Percentiles rank a stretch among this genome's conserved stretches.
Evolutionary conservation across 2,797 vertebrate species (phyloP).

Genomic region (Scarus forsteni): DNA sequence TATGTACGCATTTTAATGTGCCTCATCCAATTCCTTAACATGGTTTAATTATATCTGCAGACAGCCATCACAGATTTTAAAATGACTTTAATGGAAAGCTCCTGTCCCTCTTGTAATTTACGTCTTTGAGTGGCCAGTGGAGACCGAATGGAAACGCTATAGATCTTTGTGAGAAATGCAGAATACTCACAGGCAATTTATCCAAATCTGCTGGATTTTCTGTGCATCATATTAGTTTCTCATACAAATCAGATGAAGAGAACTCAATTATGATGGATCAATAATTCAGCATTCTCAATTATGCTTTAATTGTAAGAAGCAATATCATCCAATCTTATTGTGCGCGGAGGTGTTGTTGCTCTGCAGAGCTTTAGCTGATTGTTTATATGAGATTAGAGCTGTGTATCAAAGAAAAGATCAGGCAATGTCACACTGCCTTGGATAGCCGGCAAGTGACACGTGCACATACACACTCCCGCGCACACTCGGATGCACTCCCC

Average conservation of each 20-base stretch:
- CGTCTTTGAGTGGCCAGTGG: constrained; percentile 57
- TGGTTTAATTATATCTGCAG: constrained; percentile 75
- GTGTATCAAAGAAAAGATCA: constrained; percentile 80
- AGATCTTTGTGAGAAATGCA: constrained; percentile 50
- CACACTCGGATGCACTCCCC: constrained; percentile 16
- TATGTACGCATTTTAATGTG: constrained; percentile 76
- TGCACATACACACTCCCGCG: constrained; percentile 48
- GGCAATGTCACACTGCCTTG: constrained; percentile 78
- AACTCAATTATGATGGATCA: constrained; percentile 81
- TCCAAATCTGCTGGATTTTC: constrained; percentile 70
- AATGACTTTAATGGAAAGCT: constrained; percentile 60
- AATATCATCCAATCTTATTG: constrained; percentile 80
- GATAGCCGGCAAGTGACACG: constrained; percentile 73
- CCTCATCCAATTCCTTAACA: constrained; percentile 78
- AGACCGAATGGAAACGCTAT: constrained; percentile 54
- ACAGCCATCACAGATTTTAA: constrained; percentile 60
- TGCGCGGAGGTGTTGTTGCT: constrained; percentile 77
- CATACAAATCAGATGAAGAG: constrained; percentile 76
- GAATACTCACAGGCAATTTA: constrained; percentile 64
- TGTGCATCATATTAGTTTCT: constrained; percentile 72
- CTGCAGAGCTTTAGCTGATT: constrained; percentile 79
- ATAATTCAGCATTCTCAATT: constrained; percentile 83
- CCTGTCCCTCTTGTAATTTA: constrained; percentile 52
- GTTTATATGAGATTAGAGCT: constrained; percentile 81
- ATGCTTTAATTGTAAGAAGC: constrained; percentile 81